Percentiles rank a stretch among this genome's conserved stretches.
phyloP scores from a whole-genome alignment of 2,113 vertebrate genomes.

The Nerophis lumbriciformis region DNA sequence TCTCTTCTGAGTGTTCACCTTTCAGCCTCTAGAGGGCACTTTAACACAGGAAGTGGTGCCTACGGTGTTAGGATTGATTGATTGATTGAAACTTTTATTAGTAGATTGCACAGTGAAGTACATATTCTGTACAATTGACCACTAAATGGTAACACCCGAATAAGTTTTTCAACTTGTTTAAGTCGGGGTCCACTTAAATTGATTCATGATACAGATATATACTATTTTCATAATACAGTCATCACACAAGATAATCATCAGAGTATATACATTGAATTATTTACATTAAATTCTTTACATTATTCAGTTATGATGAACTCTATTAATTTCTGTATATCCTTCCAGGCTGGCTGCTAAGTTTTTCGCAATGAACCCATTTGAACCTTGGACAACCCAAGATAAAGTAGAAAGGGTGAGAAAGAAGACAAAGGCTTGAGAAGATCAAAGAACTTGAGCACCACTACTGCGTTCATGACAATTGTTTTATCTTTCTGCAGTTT shows the following conservation, averaged over 20 bases:
- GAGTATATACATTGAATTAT: too few relatives aligned
- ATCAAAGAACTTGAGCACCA: background rate
- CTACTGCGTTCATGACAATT: background rate
- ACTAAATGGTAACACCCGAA: too few relatives aligned
- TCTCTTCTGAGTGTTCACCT: background rate
- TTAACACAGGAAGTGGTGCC: background rate
- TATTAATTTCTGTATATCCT: slow-evolving; percentile 4
- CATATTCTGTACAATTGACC: too few relatives aligned
- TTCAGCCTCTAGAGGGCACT: background rate
- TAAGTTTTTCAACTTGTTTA: too few relatives aligned
- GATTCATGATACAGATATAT: too few relatives aligned
- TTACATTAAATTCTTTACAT: too few relatives aligned
- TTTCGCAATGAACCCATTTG: slow-evolving; percentile 84
- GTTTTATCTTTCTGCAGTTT: slow-evolving; percentile 64
- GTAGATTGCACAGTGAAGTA: too few relatives aligned
- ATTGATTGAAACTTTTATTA: too few relatives aligned
- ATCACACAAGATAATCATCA: too few relatives aligned
- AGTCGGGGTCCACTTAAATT: too few relatives aligned
- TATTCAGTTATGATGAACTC: background rate
- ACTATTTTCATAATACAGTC: too few relatives aligned
- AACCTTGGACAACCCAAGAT: slow-evolving; percentile 85
- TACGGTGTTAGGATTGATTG: too few relatives aligned
- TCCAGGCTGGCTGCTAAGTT: slow-evolving; percentile 74
- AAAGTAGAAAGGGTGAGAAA: slow-evolving; percentile 85
- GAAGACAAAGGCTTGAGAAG: background rate